Base-by-base conservation (phyloP, 2,797 vertebrate genomes). In the Streptopelia turtur region DNA sequence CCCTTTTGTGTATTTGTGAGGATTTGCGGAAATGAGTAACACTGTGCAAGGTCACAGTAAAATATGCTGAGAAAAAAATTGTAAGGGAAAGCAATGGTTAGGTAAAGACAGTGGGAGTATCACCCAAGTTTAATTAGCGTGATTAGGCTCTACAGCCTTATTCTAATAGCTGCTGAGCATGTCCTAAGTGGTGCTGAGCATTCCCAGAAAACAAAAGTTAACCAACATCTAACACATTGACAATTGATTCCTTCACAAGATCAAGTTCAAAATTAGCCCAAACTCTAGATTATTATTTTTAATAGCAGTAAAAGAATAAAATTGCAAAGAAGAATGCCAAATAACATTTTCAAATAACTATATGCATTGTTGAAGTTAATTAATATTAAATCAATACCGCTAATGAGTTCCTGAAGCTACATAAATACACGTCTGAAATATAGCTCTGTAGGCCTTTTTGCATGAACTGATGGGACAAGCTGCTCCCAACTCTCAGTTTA, bases 11-110 rank as follows among this genome's bases (percentile, higher is more conserved):
- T 79, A 79, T 53, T 79, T 85, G 94, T 37, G 65, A 91, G 70
- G 66, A 74, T 93, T 88, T 94, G 79, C 76, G 74, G 63, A 95
- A 90, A 83, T 65, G 45, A 95, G 18, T 85, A 94, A 59, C 25
- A 49, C 25, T 50, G n/a, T 72, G 55, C 43, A 95, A 91, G 65
- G 69, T 83, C 79, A 84, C 0, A 1, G 79, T 83, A 75, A 92
- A 94, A 93, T n/a, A 80, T 8, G 37, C 89, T 80, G 79, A 89
- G 76, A 81, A 59, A 86, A 90, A 75, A 83, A 49, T 66, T 79
- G 11, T 69, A 69, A 79, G 63, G 66, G 72, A 78, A 86, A 90
- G 37, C 14, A 79, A 31, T 18, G 78, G 55, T 65, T 91, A 71
- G 50, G 47, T 81, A 43, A 93, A 94, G 47, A 57, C 17, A 81